Percentiles rank a stretch among this genome's conserved stretches.
These are phyloP conservation scores for Nothoprocta perdicaria DNA, from an alignment of 2,113 vertebrate genomes.

Conservation along the genomic window DNA sequence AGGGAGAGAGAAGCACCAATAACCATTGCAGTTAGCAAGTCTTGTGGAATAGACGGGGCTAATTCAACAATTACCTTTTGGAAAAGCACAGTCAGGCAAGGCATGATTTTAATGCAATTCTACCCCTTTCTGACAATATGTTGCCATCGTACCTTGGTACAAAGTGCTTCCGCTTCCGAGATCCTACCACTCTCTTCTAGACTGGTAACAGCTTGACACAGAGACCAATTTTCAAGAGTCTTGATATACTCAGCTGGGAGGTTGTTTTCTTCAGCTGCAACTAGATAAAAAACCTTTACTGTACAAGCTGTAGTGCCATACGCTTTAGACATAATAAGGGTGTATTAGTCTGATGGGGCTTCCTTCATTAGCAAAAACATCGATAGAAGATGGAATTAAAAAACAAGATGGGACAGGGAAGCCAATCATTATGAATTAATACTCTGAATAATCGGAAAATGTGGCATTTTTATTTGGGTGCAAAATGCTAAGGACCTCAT, in stretches of 20 bases:
- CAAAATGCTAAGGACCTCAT: rapidly evolving
- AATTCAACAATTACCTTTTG: neutral
- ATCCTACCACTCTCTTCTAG: constrained; percentile 82
- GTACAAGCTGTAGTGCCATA: neutral
- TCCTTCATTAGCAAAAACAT: neutral
- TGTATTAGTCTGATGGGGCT: neutral
- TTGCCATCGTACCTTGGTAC: constrained; percentile 85
- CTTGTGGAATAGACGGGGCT: neutral
- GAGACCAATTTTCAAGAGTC: constrained; percentile 87
- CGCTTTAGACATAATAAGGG: neutral
- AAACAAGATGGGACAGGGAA: neutral
- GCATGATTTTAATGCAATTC: neutral
- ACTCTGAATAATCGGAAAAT: neutral
- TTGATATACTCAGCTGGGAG: constrained; percentile 77
- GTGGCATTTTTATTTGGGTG: neutral
- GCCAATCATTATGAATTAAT: neutral
- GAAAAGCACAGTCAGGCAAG: neutral
- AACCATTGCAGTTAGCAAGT: neutral
- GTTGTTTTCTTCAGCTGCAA: constrained; percentile 80
- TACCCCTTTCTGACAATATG: neutral
- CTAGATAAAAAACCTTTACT: neutral
- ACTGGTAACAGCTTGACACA: constrained; percentile 87
- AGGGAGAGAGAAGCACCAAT: neutral
- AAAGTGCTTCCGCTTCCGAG: constrained; percentile 90
- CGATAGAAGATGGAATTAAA: neutral